phyloP scores from a whole-genome alignment of 2,113 vertebrate genomes.

The Bombycilla garrulus region DNA sequence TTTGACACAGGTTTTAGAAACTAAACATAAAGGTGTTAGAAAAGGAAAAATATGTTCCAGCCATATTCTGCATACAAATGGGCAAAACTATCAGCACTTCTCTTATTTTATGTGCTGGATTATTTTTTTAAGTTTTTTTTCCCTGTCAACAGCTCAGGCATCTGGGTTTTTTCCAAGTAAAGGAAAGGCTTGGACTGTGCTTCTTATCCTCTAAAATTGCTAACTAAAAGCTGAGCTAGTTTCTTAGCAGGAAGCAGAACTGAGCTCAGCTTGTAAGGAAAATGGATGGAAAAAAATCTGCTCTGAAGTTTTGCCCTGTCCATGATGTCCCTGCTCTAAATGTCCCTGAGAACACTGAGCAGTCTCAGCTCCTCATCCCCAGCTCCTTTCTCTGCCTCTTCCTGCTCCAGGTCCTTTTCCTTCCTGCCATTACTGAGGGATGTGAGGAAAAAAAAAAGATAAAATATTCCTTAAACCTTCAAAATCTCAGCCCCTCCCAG shows the following conservation, averaged over 20 bases:
- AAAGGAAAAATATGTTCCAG: background rate
- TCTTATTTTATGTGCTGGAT: background rate
- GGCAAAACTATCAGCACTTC: background rate
- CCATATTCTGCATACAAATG: background rate
- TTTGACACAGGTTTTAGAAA: background rate
- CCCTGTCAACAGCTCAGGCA: background rate
- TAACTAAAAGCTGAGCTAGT: background rate
- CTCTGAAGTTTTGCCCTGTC: background rate
- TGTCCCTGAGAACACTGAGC: background rate
- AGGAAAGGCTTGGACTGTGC: background rate
- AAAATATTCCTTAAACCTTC: background rate
- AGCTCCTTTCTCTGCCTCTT: background rate
- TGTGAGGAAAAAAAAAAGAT: background rate
- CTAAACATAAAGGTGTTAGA: background rate
- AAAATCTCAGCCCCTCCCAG: background rate
- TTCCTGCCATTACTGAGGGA: background rate
- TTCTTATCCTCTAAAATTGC: background rate
- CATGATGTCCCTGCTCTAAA: background rate
- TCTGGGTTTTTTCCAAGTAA: background rate
- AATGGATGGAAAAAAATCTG: background rate
- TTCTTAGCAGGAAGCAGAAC: background rate
- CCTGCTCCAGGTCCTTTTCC: fast-evolving
- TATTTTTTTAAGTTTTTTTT: background rate
- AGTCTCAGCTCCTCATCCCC: no score
- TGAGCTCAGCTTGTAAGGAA: background rate